phyloP scores from a whole-genome alignment of 2,888 invertebrate genomes.

The Marasmarcha lunaedactyla region DNA sequence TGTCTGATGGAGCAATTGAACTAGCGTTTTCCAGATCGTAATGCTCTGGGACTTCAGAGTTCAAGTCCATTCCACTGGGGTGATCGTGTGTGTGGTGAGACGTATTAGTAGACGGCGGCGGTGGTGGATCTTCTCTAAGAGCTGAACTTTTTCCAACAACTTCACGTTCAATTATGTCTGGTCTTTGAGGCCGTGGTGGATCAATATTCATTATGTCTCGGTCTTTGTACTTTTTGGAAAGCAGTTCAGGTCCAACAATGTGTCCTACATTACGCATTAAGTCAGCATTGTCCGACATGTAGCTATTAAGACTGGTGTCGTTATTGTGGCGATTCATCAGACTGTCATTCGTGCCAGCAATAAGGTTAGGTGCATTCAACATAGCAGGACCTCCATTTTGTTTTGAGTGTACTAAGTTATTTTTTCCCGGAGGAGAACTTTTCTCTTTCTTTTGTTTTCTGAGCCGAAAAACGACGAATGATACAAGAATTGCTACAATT shows the following conservation, averaged over 20 bases:
- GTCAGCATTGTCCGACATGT: conserved; percentile 80
- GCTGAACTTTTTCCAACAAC: conserved; percentile 87
- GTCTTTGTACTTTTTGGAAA: conserved; percentile 91
- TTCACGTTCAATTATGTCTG: conserved; percentile 94
- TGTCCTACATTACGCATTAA: conserved; percentile 82
- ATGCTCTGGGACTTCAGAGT: conserved; percentile 88
- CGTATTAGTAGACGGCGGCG: conserved; percentile 80
- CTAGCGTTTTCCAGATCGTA: conserved; percentile 98
- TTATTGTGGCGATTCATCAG: conserved; percentile 77
- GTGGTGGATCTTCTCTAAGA: conserved; percentile 81
- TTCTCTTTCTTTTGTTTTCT: conserved; percentile 91
- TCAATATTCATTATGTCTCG: conserved; percentile 81
- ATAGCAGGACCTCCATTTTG: conserved; percentile 80
- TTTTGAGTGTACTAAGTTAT: conserved; percentile 81
- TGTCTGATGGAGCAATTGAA: conserved; percentile 97
- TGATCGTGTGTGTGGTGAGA: conserved; percentile 81
- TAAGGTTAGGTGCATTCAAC: conserved; percentile 76
- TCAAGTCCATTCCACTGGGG: conserved; percentile 79
- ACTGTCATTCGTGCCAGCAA: conserved; percentile 76
- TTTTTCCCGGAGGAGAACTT: conserved; percentile 73
- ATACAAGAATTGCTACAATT: conserved; percentile 88
- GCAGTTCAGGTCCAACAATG: conserved; percentile 85
- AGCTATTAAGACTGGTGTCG: conserved; percentile 77
- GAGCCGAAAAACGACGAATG: conserved; percentile 92
- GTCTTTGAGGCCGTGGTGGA: conserved; percentile 84